Evolutionary conservation across 2,113 vertebrate genomes (phyloP).

Genomic region (Vicugna pacos): DNA sequence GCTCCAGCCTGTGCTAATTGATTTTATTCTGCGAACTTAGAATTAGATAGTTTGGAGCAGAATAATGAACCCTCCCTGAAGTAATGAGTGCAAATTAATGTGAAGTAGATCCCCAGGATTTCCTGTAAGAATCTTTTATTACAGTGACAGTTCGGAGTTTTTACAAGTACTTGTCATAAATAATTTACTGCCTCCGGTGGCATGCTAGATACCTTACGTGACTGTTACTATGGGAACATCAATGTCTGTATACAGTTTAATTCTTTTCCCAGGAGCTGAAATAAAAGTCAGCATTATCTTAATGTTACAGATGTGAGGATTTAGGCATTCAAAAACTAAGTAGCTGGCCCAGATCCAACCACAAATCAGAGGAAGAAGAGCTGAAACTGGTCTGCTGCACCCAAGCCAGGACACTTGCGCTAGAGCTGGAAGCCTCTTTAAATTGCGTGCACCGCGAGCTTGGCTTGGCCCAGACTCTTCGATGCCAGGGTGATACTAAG

Average conservation of each 20-base stretch:
- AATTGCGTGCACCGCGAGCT: neutral
- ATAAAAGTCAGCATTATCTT: slow-evolving; percentile 66
- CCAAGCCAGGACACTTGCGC: neutral
- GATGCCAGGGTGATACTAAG: neutral
- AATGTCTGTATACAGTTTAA: slow-evolving; percentile 57
- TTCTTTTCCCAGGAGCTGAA: slow-evolving; percentile 64
- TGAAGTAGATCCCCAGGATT: slow-evolving; percentile 67
- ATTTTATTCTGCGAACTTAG: slow-evolving; percentile 61
- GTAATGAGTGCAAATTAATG: slow-evolving; percentile 69
- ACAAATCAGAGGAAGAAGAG: slow-evolving; percentile 7
- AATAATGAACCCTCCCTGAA: slow-evolving; percentile 49
- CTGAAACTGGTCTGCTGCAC: neutral
- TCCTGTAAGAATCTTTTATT: slow-evolving; percentile 76
- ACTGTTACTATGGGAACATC: slow-evolving; percentile 76
- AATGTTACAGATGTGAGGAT: slow-evolving; percentile 56
- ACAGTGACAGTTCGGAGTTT: slow-evolving; percentile 60
- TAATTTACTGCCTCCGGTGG: slow-evolving; percentile 71
- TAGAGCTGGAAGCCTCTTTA: neutral
- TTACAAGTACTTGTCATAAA: slow-evolving; percentile 73
- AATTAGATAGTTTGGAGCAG: slow-evolving; percentile 51
- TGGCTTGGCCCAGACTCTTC: neutral
- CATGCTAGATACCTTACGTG: slow-evolving; percentile 46
- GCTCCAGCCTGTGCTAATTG: slow-evolving; percentile 49
- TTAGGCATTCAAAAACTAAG: slow-evolving; percentile 53
- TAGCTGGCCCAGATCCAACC: slow-evolving; percentile 3